Evolutionary conservation across 2,888 invertebrate species (phyloP).

Genomic region (Melikaiella ostensackeni): DNA sequence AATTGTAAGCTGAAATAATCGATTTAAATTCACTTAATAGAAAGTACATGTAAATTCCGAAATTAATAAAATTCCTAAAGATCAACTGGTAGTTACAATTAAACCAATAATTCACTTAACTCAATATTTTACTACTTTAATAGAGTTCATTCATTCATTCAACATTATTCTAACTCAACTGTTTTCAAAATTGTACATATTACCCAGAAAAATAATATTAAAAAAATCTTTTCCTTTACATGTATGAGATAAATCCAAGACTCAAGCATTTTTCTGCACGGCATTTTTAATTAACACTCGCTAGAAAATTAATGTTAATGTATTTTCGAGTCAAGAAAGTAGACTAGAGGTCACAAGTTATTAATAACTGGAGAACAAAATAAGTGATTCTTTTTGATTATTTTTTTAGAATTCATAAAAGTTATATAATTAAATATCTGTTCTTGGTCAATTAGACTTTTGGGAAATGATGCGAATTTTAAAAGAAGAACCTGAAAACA

Average conservation of each 20-base stretch:
- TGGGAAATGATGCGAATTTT: not conserved
- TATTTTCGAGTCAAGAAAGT: not conserved
- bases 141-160: no score
- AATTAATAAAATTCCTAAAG: no score
- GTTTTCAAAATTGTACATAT: no score
- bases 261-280: not conserved
- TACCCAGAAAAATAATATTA: no score
- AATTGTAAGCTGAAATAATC: not conserved
- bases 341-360: not conserved
- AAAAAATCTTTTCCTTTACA: no score
- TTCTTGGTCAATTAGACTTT: not conserved
- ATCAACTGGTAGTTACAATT: no score
- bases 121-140: no score
- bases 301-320: not conserved
- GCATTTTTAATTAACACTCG: not conserved
- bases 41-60: no score
- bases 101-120: no score
- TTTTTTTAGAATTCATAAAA: not conserved
- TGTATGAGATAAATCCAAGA: no score
- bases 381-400: not conserved
- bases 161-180: no score
- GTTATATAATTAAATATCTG: not conserved
- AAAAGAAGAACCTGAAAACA: slow-evolving; percentile 31
- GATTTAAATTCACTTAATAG: no score
- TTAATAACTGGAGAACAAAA: not conserved